Base-by-base conservation (phyloP, 2,113 vertebrate genomes). In the Erinaceus europaeus region DNA sequence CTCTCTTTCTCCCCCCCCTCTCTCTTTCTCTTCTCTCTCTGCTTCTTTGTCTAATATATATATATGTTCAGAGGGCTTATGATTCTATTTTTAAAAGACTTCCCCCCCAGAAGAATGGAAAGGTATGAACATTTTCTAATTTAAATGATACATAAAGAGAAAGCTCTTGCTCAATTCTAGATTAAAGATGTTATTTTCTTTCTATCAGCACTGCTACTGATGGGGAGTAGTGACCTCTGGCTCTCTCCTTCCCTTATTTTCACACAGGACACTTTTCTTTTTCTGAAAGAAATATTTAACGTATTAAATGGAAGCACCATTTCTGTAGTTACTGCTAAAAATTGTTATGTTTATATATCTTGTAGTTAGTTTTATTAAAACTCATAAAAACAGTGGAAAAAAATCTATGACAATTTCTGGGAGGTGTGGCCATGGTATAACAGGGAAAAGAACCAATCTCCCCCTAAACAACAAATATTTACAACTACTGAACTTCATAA, bases 141-240 rank as follows among this genome's bases (percentile, higher is more conserved):
- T 89, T 92, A 93, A 91, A 86, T 93, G 77, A 84, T 78, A 74
- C 32, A 55, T 69, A 86, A 74, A 88, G 59, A 91, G 59, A 48
- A 90, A 77, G 81, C 57, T 50, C 59, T 74, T 52, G 64, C 81
- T 90, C 87, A 86, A 36, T 84, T 94, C 32, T 71, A 69, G 67
- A 75, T 91, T 94, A 90, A 92, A 88, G 65, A 89, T 84, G 23
- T 57, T 89, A 91, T 93, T 94, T 91, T 94, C 81, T 89, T 86
- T 74, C 64, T 42, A 74, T 77, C 69, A 23, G 57, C 59, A 40
- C 11, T 52, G 18, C 23, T 91, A 69, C 64, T 90, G 89, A 91
- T 94, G 44, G 87, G n/a, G 87, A 71, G 77, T 64, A 65, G 1
- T 90, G 84, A 86, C 90, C 89, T 75, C 14, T n/a, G 65, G 38